phyloP scores from a whole-genome alignment of 2,888 invertebrate species.

The Hartigia nigra region DNA sequence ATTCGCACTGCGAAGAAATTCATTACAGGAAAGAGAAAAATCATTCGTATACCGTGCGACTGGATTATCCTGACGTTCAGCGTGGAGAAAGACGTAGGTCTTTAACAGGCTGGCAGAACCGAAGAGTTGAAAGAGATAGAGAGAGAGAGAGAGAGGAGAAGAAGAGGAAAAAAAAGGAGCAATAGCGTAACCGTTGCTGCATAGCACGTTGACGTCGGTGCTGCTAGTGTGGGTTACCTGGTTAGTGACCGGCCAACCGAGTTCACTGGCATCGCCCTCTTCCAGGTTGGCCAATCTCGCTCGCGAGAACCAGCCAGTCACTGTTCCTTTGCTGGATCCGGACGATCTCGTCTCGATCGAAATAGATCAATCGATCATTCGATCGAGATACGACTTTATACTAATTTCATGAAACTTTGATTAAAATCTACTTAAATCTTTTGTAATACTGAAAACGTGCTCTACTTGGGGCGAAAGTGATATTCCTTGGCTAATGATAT shows the following conservation, averaged over 20 bases:
- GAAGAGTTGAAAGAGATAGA: conserved; percentile 1
- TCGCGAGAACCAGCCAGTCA: conserved; percentile 7
- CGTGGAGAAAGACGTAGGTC: background rate
- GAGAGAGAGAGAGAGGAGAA: conserved; percentile 18
- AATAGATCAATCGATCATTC: background rate
- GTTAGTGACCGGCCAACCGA: conserved; percentile 67
- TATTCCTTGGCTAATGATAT: background rate
- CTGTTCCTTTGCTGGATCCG: background rate
- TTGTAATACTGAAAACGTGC: background rate
- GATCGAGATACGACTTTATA: background rate
- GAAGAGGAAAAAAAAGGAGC: conserved; percentile 60
- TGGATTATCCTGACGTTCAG: background rate
- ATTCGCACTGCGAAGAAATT: background rate
- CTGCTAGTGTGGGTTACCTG: conserved; percentile 67
- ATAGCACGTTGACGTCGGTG: conserved; percentile 62
- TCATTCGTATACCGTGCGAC: background rate
- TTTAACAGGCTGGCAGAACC: background rate
- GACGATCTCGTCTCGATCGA: background rate
- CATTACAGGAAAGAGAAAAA: background rate
- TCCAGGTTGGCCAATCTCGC: conserved; percentile 63
- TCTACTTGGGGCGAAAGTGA: background rate
- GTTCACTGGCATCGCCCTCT: conserved; percentile 65
- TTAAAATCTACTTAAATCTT: background rate
- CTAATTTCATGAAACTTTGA: too few species aligned
- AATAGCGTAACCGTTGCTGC: conserved; percentile 62